These are phyloP conservation scores for Plecturocebus donacophilus DNA, from an alignment of 2,113 vertebrate genomes.

Conservation along the genomic window DNA sequence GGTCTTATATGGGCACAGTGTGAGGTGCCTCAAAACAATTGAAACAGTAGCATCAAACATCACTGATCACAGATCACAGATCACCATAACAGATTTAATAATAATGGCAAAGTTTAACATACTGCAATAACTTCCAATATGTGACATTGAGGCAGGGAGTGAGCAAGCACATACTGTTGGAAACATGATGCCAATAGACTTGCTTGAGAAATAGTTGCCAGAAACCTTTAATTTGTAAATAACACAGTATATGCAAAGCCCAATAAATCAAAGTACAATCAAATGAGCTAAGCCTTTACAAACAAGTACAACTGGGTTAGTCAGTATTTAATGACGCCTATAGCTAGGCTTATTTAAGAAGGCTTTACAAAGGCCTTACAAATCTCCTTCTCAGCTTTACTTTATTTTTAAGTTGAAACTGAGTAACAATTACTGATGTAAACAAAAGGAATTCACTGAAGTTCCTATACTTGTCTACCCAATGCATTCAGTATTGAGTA, in stretches of 20 bases:
- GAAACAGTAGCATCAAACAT: neutral
- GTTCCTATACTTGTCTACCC: neutral
- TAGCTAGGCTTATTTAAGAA: neutral
- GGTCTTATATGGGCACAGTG: neutral
- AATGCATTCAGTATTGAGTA: neutral
- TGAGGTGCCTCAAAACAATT: neutral
- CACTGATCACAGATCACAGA: neutral
- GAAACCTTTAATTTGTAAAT: neutral
- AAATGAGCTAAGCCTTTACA: neutral
- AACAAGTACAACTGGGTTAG: neutral
- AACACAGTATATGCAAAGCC: neutral
- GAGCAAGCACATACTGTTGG: neutral
- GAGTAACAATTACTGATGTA: neutral
- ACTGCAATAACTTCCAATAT: neutral
- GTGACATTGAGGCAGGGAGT: neutral
- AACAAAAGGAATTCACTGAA: neutral
- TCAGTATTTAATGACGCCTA: neutral
- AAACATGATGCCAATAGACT: neutral
- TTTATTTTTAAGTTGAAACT: neutral
- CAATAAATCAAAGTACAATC: neutral
- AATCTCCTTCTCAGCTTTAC: neutral
- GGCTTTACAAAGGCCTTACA: neutral
- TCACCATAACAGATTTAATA: neutral
- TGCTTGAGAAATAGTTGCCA: neutral
- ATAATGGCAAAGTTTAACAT: neutral